Percentiles rank a stretch among this genome's conserved stretches.
Evolutionary conservation across 2,113 vertebrate species (phyloP).

Genomic region (Stigmatopora argus): DNA sequence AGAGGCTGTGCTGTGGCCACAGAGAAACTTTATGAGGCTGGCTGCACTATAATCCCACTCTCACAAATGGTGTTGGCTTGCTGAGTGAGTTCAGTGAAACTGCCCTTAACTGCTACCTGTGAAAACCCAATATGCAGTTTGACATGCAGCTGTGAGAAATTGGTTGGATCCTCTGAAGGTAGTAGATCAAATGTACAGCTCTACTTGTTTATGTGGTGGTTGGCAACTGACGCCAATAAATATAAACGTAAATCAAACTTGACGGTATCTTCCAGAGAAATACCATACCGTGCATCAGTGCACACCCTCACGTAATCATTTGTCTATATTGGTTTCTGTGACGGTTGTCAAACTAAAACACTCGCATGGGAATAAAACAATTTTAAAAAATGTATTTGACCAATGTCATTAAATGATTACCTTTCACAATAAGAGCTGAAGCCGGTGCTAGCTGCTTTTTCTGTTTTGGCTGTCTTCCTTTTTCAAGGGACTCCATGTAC

Average conservation of each 20-base stretch:
- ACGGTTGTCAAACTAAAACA: neutral
- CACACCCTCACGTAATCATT: no score
- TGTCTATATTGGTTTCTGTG: no score
- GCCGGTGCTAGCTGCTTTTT: conserved; percentile 66
- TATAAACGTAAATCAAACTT: neutral
- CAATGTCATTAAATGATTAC: conserved; percentile 59
- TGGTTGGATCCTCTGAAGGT: conserved; percentile 42
- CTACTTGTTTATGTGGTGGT: conserved; percentile 27
- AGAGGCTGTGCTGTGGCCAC: conserved; percentile 55
- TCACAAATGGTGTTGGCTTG: conserved; percentile 49
- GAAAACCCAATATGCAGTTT: conserved; percentile 57
- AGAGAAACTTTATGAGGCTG: conserved; percentile 64
- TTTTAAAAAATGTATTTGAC: neutral
- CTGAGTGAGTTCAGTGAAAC: conserved; percentile 59
- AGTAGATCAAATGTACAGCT: conserved; percentile 37
- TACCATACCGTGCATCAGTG: no score
- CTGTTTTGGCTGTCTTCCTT: conserved; percentile 62
- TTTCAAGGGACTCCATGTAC: conserved; percentile 68
- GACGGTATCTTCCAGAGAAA: no score
- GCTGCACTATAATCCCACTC: conserved; percentile 69
- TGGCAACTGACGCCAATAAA: conserved; percentile 10
- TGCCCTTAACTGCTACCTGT: conserved; percentile 66
- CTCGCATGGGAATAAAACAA: no score
- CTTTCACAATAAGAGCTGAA: conserved; percentile 75
- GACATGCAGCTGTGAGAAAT: conserved; percentile 32